These are phyloP conservation scores for Reinhardtius hippoglossoides DNA, from an alignment of 2,113 vertebrate genomes.

Conservation along the genomic window DNA sequence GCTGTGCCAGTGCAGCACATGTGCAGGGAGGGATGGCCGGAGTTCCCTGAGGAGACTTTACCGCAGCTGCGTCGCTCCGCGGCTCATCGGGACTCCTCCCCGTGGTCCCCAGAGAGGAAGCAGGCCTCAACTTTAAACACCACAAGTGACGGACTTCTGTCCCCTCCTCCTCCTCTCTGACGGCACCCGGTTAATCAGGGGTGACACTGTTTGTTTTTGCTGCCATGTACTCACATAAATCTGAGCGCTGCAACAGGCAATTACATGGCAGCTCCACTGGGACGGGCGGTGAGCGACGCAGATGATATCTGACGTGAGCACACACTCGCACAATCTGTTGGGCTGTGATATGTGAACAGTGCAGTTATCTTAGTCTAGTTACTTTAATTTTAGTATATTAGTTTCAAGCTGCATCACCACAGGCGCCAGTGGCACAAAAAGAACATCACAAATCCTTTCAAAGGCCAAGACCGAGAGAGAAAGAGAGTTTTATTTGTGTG, in stretches of 20 bases:
- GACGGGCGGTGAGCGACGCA: not conserved
- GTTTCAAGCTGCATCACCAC: too few species aligned
- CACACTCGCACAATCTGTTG: not conserved
- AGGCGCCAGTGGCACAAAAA: not conserved
- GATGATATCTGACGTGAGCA: not conserved
- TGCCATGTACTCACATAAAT: slow-evolving; percentile 20
- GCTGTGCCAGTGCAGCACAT: slow-evolving; percentile 34
- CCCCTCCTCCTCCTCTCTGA: slow-evolving; percentile 13
- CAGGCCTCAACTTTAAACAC: slow-evolving; percentile 50
- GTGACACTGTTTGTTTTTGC: slow-evolving; percentile 54
- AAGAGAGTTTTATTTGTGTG: not conserved
- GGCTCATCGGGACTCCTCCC: slow-evolving; percentile 33
- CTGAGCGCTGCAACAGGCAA: not conserved
- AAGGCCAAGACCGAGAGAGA: not conserved
- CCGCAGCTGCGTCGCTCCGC: slow-evolving; percentile 51
- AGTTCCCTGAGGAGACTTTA: slow-evolving; percentile 43
- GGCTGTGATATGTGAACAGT: not conserved
- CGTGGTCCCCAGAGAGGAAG: slow-evolving; percentile 46
- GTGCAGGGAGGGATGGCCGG: slow-evolving; percentile 34
- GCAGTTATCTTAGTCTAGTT: too few species aligned
- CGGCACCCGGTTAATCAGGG: slow-evolving; percentile 43
- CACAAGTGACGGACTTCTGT: slow-evolving; percentile 30
- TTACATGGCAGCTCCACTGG: slow-evolving; percentile 1
- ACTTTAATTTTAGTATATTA: too few species aligned
- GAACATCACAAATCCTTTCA: not conserved